These are phyloP conservation scores for Agrotis segetum DNA, from an alignment of 2,888 invertebrate genomes.

Conservation along the genomic window DNA sequence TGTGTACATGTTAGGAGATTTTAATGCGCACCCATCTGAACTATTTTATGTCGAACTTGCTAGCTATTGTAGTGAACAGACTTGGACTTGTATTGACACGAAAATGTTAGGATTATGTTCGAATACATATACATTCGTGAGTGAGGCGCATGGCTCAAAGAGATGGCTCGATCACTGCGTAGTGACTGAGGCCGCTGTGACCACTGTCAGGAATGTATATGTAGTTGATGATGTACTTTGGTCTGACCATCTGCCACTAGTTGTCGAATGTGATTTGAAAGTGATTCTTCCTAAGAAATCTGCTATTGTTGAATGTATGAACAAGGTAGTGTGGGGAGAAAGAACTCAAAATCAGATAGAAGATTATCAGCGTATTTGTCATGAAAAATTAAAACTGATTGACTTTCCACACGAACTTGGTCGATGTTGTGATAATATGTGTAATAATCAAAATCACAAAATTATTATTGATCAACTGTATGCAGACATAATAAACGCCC, in stretches of 20 bases:
- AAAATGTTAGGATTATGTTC: slow-evolving; percentile 35
- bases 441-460: no score
- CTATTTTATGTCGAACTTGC: slow-evolving; percentile 53
- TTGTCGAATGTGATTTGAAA: slow-evolving; percentile 2
- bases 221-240: slow-evolving; percentile 19
- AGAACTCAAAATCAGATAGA: no score
- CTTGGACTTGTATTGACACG: slow-evolving; percentile 54
- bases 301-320: not conserved
- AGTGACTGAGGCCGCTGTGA: slow-evolving; percentile 1
- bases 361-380: no score
- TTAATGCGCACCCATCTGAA: slow-evolving; percentile 19
- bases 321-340: slow-evolving; percentile 9
- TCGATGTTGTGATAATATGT: no score
- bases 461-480: no score
- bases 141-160: not conserved
- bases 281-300: no score
- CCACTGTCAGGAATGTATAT: not conserved
- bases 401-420: no score
- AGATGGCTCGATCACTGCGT: slow-evolving; percentile 36
- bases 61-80: slow-evolving; percentile 54
- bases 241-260: slow-evolving; percentile 17
- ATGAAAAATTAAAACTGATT: no score
- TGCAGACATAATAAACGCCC: no score
- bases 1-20: slow-evolving; percentile 52
- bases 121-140: slow-evolving; percentile 43